phyloP scores from a whole-genome alignment of 1,140 invertebrate species.

The Drosophila pruinosa region DNA sequence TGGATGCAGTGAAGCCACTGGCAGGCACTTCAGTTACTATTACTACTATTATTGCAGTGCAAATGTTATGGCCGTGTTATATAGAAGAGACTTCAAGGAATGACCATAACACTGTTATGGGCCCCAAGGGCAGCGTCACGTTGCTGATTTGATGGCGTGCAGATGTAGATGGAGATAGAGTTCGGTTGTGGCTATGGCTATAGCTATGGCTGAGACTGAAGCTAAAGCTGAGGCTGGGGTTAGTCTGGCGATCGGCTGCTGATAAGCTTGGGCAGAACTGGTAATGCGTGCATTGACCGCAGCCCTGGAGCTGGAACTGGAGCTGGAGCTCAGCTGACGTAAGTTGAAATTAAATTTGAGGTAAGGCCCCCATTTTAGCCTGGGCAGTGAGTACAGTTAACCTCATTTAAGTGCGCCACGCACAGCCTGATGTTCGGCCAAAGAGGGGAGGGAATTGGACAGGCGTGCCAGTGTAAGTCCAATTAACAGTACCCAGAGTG shows the following conservation, averaged over 20 bases:
- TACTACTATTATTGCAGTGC: slow-evolving; percentile 75
- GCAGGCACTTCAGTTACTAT: slow-evolving; percentile 43
- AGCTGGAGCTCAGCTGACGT: slow-evolving; percentile 60
- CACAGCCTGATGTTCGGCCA: slow-evolving; percentile 43
- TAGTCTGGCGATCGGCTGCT: slow-evolving; percentile 38
- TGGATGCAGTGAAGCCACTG: slow-evolving; percentile 5
- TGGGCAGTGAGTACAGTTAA: slow-evolving; percentile 70
- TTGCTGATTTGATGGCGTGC: slow-evolving; percentile 71
- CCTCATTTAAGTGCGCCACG: slow-evolving; percentile 76
- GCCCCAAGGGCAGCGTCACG: slow-evolving; percentile 72
- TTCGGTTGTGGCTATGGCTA: slow-evolving; percentile 4
- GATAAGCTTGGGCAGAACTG: slow-evolving; percentile 52
- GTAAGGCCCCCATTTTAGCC: slow-evolving; percentile 38
- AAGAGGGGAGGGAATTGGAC: slow-evolving; percentile 7
- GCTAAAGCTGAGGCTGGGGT: slow-evolving; percentile 5
- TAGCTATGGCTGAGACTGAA: slow-evolving; percentile 12
- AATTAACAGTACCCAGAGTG: slow-evolving; percentile 72
- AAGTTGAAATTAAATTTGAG: slow-evolving; percentile 73
- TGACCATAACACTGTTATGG: slow-evolving; percentile 43
- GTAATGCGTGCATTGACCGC: slow-evolving; percentile 79
- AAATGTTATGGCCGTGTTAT: slow-evolving; percentile 66
- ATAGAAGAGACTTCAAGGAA: slow-evolving; percentile 28
- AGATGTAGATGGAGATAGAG: slow-evolving; percentile 24
- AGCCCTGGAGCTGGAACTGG: slow-evolving; percentile 29
- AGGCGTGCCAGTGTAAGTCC: slow-evolving; percentile 55